Percentiles rank a stretch among this genome's conserved stretches.
These are phyloP conservation scores for Archivesica marissinica DNA, from an alignment of 1,140 invertebrate genomes.

Conservation along the genomic window DNA sequence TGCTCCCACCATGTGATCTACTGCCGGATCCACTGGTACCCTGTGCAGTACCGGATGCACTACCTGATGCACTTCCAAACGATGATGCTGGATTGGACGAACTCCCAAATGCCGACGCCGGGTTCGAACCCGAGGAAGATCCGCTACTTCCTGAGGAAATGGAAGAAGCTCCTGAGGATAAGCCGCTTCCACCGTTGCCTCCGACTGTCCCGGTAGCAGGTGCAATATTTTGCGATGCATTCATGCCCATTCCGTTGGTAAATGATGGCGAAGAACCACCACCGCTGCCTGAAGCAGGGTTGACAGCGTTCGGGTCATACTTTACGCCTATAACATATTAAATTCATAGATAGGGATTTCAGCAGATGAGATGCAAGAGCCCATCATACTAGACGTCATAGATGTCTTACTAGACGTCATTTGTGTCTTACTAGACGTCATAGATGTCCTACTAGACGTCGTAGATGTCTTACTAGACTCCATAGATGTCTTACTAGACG, in stretches of 20 bases:
- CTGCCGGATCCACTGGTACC: background rate
- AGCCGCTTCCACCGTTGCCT: background rate
- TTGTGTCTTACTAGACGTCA: too few relatives aligned
- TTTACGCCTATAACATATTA: slow-evolving; percentile 63
- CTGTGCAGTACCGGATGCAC: slow-evolving; percentile 1
- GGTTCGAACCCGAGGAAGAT: slow-evolving; percentile 1
- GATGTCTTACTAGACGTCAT: too few relatives aligned
- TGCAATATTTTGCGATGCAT: slow-evolving; percentile 56
- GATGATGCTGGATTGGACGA: background rate
- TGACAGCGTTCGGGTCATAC: slow-evolving; percentile 70
- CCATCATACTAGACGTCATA: too few relatives aligned
- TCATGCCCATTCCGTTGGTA: slow-evolving; percentile 53
- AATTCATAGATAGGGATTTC: slow-evolving; percentile 58
- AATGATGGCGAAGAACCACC: slow-evolving; percentile 31
- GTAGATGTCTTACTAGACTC: too few relatives aligned
- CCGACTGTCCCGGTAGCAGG: background rate
- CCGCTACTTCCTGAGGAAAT: background rate
- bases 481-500: too few relatives aligned
- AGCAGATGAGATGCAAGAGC: background rate
- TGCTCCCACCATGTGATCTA: background rate
- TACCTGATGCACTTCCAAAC: slow-evolving; percentile 22
- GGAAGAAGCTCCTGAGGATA: background rate
- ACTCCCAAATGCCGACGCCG: slow-evolving; percentile 4
- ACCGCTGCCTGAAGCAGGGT: slow-evolving; percentile 40
- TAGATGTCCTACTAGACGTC: too few relatives aligned